A percentile compares a stretch with the other conserved stretches of the same genome.
Conservation (phyloP, 2,113 vertebrate genomes). For the Grammomys surdaster region DNA sequence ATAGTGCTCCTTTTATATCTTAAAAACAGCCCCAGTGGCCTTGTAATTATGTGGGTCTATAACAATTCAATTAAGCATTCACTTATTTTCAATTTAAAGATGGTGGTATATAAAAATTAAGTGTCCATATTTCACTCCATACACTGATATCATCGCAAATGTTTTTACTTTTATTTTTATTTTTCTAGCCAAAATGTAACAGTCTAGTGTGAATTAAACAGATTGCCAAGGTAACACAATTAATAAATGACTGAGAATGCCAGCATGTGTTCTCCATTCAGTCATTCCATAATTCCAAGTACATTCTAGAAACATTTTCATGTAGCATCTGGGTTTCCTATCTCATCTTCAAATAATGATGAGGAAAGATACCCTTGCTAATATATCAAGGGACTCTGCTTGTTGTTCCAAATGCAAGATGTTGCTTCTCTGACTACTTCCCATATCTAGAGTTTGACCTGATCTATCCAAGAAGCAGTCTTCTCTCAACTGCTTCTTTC, state of each 20-base stretch:
- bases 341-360: slow-evolving; percentile 26
- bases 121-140: background rate
- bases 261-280: background rate
- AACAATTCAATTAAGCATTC: background rate
- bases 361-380: background rate
- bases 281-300: background rate
- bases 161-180: background rate
- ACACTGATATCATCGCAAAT: background rate
- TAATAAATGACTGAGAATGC: background rate
- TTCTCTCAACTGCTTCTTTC: background rate
- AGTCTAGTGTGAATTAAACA: background rate
- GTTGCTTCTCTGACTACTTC: background rate
- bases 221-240: background rate
- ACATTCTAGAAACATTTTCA: background rate
- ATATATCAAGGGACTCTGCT: background rate
- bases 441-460: background rate
- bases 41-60: background rate
- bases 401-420: background rate
- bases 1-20: background rate
- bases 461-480: background rate
- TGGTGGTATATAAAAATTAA: background rate
- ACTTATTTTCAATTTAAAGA: background rate
- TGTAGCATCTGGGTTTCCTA: background rate
- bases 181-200: background rate
- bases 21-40: background rate